Base-by-base conservation (phyloP, 2,888 invertebrate species). In the Metalampra italica region DNA sequence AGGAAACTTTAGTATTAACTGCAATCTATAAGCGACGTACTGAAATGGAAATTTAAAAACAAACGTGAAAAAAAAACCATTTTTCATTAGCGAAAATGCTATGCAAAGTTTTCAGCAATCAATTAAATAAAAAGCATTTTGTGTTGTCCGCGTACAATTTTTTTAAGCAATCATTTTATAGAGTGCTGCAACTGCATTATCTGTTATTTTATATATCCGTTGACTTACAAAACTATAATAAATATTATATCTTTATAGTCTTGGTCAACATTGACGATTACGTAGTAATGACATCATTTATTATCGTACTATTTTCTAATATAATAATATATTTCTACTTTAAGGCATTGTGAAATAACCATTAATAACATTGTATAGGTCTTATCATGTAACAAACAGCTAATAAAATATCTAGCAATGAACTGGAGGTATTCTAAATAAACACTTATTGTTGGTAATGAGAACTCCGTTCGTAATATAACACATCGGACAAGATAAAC, bases 91-190 rank as follows among this genome's bases (percentile, higher is more conserved):
- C 34, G 2, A 13, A 37, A 38, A 12, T 40, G 9, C 7, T 43
- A 11, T 34, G n/a, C 7, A 36, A 37, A 41, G 15, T 47, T 48
- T 51, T 15, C 44, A 38, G 38, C 22, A 12, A 50, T 60, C 69
- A 77, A 79, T 81, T 72, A 76, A 62, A 71, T 59, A 65, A 69
- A 81, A 68, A 78, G 76, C 75, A 56, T 64, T 71, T 50, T 64
- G 67, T 60, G 60, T 65, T 62, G 56, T 42, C 45, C 9, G 56
- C 50, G 54, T 54, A 58, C 60, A 64, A 60, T 60, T 60, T 68
- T 72, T 73, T 75, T 74, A 60, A 62, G 60, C 61, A 67, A 60
- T 63, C 61, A 68, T 64, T 72, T 65, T 56, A 68, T 69, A 58
- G 61, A 63, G 62, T 64, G 62, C 56, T 44, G 15, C 9, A 42